Evolutionary conservation across 2,888 invertebrate species (phyloP).

Genomic region (Sinhomidia bicolor): DNA sequence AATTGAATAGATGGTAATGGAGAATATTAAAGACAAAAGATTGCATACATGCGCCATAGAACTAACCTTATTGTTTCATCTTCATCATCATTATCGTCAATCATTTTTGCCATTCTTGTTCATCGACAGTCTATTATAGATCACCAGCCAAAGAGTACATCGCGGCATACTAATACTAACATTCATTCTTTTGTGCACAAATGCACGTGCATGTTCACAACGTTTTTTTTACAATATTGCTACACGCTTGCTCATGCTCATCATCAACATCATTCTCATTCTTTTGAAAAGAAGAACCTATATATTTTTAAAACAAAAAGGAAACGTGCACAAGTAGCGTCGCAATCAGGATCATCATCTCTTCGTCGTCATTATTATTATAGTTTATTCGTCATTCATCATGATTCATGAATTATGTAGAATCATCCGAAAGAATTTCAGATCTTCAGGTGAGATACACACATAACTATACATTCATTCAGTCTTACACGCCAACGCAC

Average conservation of each 20-base stretch:
- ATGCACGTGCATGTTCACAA: background rate
- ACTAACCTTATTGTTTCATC: constrained; percentile 16
- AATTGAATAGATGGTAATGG: constrained; percentile 14
- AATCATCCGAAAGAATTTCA: constrained; percentile 35
- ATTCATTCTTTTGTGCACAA: background rate
- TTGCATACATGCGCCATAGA: background rate
- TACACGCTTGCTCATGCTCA: background rate
- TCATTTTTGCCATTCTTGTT: constrained; percentile 5
- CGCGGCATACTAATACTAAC: background rate
- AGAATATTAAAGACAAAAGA: background rate
- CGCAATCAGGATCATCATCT: constrained; percentile 3
- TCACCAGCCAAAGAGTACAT: background rate
- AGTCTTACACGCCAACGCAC: constrained; percentile 33
- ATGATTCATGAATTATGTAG: constrained; percentile 54
- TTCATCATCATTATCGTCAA: background rate
- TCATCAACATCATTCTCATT: background rate
- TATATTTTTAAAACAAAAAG: constrained; percentile 29
- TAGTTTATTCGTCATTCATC: constrained; percentile 48
- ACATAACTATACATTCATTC: background rate
- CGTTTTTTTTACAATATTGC: background rate
- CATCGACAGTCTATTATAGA: background rate
- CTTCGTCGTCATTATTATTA: constrained; percentile 4
- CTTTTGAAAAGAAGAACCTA: background rate
- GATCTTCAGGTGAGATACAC: constrained; percentile 37
- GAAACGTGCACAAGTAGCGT: background rate